A percentile compares a stretch with the other conserved stretches of the same genome.
Conservation (phyloP, 2,888 invertebrate genomes). For the Argyra leucocephala region DNA sequence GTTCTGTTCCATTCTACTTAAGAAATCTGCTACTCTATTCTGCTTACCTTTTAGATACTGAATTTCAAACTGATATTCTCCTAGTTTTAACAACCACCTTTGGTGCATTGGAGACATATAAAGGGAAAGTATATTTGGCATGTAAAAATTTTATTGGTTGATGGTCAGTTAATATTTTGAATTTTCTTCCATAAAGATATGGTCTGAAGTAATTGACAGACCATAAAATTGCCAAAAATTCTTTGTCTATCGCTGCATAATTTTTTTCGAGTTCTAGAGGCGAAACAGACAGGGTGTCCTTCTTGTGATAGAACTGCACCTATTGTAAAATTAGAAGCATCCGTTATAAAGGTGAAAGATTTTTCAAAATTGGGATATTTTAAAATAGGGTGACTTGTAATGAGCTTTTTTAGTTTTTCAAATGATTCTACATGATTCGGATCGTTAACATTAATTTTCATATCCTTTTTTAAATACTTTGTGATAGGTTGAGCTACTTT, state of each 20-base stretch:
- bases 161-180: constrained; percentile 17
- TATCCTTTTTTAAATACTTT: too few relatives aligned
- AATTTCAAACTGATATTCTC: constrained; percentile 14
- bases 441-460: too few relatives aligned
- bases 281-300: constrained; percentile 11
- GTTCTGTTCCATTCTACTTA: too few relatives aligned
- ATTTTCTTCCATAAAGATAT: constrained; percentile 13
- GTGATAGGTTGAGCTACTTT: too few relatives aligned
- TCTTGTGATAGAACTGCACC: constrained; percentile 16
- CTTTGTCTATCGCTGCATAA: constrained; percentile 16
- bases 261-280: constrained; percentile 13
- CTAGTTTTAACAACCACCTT: constrained; percentile 14
- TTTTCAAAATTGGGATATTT: constrained; percentile 18
- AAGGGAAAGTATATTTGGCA: constrained; percentile 13
- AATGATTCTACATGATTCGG: too few relatives aligned
- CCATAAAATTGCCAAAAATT: constrained; percentile 16
- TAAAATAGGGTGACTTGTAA: constrained; percentile 14
- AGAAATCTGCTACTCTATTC: too few relatives aligned
- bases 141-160: constrained; percentile 16
- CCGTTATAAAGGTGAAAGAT: constrained; percentile 16
- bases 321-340: constrained; percentile 15
- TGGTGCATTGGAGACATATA: constrained; percentile 7
- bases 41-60: constrained; percentile 13
- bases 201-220: constrained; percentile 16
- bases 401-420: not conserved